These are phyloP conservation scores for Zeus faber DNA, from an alignment of 2,113 vertebrate species.

Conservation along the genomic window DNA sequence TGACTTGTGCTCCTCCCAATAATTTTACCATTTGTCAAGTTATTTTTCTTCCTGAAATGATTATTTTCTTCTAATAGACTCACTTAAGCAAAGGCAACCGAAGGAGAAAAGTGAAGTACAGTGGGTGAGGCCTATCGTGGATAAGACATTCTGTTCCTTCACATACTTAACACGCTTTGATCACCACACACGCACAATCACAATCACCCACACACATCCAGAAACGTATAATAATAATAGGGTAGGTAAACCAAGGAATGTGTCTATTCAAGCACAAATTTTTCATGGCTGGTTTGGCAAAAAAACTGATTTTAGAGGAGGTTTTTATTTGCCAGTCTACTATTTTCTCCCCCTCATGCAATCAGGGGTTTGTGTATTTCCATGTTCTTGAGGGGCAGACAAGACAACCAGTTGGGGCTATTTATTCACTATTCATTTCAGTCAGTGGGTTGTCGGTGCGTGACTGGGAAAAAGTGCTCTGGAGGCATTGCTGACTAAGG, in stretches of 20 bases:
- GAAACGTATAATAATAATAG: slow-evolving; percentile 65
- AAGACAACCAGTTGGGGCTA: slow-evolving; percentile 44
- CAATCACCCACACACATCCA: slow-evolving; percentile 3
- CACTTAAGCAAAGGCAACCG: no score
- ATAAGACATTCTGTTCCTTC: slow-evolving; percentile 26
- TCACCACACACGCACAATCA: slow-evolving; percentile 18
- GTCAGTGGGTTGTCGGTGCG: slow-evolving; percentile 43
- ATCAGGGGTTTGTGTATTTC: slow-evolving; percentile 47
- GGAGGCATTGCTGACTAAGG: slow-evolving; percentile 49
- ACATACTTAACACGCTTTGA: slow-evolving; percentile 31
- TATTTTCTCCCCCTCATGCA: slow-evolving; percentile 44
- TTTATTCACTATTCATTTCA: slow-evolving; percentile 55
- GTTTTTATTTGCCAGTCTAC: slow-evolving; percentile 38
- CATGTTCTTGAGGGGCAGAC: slow-evolving; percentile 41
- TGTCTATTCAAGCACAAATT: slow-evolving; percentile 66
- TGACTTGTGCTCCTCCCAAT: slow-evolving; percentile 21
- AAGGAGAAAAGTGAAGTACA: slow-evolving; percentile 19
- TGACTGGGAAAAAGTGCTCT: slow-evolving; percentile 46
- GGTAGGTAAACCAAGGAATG: slow-evolving; percentile 59
- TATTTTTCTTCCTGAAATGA: slow-evolving; percentile 19
- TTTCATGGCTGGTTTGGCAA: slow-evolving; percentile 48
- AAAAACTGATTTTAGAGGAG: slow-evolving; percentile 38
- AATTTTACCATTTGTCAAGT: slow-evolving; percentile 32
- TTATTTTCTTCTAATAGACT: no score
- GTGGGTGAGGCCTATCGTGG: slow-evolving; percentile 27